These are phyloP conservation scores for Erpornis zantholeuca DNA, from an alignment of 2,113 vertebrate genomes.

Conservation along the genomic window DNA sequence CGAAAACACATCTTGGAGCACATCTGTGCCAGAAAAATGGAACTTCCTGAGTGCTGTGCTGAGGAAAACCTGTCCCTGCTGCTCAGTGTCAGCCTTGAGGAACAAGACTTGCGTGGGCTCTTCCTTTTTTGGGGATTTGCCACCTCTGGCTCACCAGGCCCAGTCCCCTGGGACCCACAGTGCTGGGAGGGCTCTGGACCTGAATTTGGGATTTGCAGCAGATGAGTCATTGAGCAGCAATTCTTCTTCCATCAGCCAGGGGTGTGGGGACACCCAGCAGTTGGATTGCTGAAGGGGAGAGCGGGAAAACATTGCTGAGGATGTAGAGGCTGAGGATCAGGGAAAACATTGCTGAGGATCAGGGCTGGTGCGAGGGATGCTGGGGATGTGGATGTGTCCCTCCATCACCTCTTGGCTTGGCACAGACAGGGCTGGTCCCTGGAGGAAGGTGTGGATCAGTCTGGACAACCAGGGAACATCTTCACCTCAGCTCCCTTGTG, in stretches of 20 bases:
- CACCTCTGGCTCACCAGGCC: background rate
- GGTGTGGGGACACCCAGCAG: background rate
- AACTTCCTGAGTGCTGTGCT: background rate
- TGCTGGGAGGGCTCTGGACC: background rate
- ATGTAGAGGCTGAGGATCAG: background rate
- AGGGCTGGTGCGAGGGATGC: rapidly evolving
- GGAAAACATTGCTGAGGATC: background rate
- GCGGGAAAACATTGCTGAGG: background rate
- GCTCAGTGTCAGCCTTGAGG: background rate
- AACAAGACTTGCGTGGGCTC: background rate
- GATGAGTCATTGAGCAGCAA: background rate
- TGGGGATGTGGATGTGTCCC: rapidly evolving
- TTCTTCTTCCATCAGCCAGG: background rate
- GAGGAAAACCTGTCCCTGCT: background rate
- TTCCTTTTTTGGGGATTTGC: background rate
- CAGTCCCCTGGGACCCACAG: rapidly evolving
- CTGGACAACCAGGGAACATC: background rate
- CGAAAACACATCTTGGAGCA: background rate
- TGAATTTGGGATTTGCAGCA: background rate
- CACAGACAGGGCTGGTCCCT: background rate
- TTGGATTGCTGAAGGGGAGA: background rate
- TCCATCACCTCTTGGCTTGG: rapidly evolving
- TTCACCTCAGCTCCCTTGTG: background rate
- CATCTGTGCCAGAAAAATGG: background rate
- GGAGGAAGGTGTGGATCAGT: background rate